Evolutionary conservation across 1,140 invertebrate genomes (phyloP).

Genomic region (Magallana angulata): DNA sequence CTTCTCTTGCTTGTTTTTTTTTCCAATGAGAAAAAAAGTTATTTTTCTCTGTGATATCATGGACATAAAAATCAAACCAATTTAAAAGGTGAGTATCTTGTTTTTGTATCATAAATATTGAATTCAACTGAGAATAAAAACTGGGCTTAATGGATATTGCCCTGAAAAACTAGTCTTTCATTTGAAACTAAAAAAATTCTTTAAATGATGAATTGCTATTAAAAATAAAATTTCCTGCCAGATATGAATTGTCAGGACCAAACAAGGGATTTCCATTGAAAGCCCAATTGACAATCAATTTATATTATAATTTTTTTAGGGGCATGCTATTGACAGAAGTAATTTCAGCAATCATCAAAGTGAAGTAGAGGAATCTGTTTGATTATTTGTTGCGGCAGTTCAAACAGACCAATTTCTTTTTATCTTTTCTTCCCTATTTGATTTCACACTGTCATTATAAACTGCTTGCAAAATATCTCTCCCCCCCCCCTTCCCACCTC

Average conservation of each 20-base stretch:
- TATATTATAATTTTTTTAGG: slow-evolving; percentile 37
- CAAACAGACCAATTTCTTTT: neutral
- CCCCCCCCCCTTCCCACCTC: neutral
- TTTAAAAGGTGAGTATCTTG: slow-evolving; percentile 6
- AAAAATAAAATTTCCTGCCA: neutral
- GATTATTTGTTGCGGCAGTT: slow-evolving; percentile 22
- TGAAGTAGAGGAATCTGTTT: neutral
- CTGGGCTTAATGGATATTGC: slow-evolving; percentile 15
- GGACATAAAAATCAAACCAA: neutral
- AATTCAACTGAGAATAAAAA: slow-evolving; percentile 20
- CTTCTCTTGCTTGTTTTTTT: neutral
- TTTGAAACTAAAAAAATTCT: slow-evolving; percentile 10
- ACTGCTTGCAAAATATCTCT: neutral
- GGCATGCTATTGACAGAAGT: slow-evolving; percentile 21
- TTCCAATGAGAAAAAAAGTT: neutral
- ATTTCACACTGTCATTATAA: slow-evolving; percentile 18
- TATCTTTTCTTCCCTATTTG: neutral
- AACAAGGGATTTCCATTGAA: slow-evolving; percentile 29
- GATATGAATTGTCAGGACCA: slow-evolving; percentile 8
- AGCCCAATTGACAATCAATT: slow-evolving; percentile 36
- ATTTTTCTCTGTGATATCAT: neutral
- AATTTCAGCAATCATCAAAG: slow-evolving; percentile 38
- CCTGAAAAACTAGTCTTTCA: neutral
- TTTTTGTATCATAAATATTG: slow-evolving; percentile 22
- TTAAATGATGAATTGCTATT: neutral